Evolutionary conservation across 2,113 vertebrate species (phyloP), one percentile per base, ranked within the genome.

Genomic region (Ploceus nigricollis): DNA sequence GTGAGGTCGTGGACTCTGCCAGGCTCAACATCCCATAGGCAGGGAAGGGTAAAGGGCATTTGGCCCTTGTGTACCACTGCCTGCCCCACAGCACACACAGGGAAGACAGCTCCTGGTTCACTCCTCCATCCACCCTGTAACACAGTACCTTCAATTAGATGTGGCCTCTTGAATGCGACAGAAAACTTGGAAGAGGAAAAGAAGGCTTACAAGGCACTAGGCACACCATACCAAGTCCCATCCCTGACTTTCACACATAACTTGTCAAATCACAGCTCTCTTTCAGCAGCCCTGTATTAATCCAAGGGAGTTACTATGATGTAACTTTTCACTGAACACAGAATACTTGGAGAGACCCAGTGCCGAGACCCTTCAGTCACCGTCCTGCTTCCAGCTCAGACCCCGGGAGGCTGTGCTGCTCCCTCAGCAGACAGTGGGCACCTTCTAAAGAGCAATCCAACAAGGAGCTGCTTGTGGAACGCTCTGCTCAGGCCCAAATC

Each of bases 131-230:
- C 27, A 31, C 7, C 48, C 48, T 33, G 11, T 31, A 71, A 40
- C 13, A 19, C 15, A 9, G 6, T 3, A 15, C 17, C 75, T n/a
- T 37, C 48, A 45, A 21, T 27, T 7, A 57, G 45, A 61, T 2
- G 18, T 2, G 51, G 53, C 37, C 40, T 73, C 60, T 30, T 5
- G 30, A 51, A 60, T 2, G 1, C 0, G 0, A 57, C 0, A 23
- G 31, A 60, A 86, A 44, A 75, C 5, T 18, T 13, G 53, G 56
- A 63, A 51, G 44, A 48, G 30, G 40, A 90, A 64, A 5, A 40
- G 30, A 86, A 81, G 35, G 56, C 44, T 75, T 19, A n/a, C 39
- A 31, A 71, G 60, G 60, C 14, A 7, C 9, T 1, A 8, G 35
- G 53, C 35, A 24, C 3, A 72, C 22, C 31, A 16, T 12, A 82